Conservation (phyloP, 37 sponge, comb jelly and placozoan species). For the Mnemiopsis leidyi region DNA sequence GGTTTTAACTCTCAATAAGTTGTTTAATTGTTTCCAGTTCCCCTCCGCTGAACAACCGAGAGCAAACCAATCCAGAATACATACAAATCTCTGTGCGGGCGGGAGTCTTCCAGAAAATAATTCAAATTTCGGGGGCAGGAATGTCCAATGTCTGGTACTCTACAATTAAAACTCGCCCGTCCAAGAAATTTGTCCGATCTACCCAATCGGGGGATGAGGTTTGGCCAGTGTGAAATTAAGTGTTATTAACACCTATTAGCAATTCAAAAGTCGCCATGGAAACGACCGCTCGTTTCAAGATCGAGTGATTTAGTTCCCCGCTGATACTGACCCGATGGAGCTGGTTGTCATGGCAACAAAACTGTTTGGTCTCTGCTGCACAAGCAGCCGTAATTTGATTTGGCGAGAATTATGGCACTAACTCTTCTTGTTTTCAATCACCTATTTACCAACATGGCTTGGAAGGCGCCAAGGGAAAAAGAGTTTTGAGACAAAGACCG, state of each 20-base stretch:
- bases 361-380: conserved; percentile 41
- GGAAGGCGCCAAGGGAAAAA: not conserved
- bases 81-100: not conserved
- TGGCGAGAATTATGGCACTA: not conserved
- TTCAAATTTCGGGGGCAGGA: not conserved
- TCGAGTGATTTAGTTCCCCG: not conserved
- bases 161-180: not conserved
- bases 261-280: not conserved
- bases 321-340: not conserved
- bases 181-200: not conserved
- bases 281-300: not conserved
- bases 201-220: not conserved
- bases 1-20: conserved; percentile 45
- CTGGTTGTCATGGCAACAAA: not conserved
- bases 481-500: not conserved
- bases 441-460: not conserved
- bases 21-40: conserved; percentile 15
- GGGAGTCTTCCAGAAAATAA: not conserved
- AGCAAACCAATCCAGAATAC: not conserved
- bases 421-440: not conserved
- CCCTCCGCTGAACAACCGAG: not conserved
- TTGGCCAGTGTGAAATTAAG: not conserved
- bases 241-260: conserved; percentile 55
- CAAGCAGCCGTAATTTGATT: conserved; percentile 46
- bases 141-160: not conserved